These are phyloP conservation scores for Pristionchus maxplancki DNA, from an alignment of 2,888 invertebrate species.

Conservation along the genomic window DNA sequence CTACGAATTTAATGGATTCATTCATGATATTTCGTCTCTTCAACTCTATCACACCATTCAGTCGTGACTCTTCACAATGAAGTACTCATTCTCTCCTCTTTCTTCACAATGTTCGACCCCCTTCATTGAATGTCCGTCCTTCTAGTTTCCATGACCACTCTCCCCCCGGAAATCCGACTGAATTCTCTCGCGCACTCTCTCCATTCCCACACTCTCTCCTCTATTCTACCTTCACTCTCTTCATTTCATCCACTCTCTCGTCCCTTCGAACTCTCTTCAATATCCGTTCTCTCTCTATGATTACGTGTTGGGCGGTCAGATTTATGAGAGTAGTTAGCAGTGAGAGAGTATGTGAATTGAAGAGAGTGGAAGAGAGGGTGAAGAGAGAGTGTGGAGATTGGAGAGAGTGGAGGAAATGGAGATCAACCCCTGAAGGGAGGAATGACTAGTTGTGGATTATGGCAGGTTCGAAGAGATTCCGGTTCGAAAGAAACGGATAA, in stretches of 20 bases:
- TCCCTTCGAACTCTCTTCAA: neutral
- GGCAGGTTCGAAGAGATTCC: neutral
- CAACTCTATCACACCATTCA: neutral
- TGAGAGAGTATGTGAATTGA: neutral
- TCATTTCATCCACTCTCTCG: neutral
- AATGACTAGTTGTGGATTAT: constrained; percentile 31
- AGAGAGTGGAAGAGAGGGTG: neutral
- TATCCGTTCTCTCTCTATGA: constrained; percentile 4
- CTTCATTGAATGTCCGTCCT: neutral
- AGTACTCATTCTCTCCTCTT: neutral
- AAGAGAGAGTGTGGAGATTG: constrained; percentile 15
- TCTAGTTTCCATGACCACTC: constrained; percentile 30
- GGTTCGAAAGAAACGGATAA: neutral
- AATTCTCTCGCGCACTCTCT: neutral
- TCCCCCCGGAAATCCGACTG: neutral
- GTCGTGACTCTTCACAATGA: too few relatives aligned
- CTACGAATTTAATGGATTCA: neutral
- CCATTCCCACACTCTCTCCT: neutral
- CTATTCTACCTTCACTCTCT: neutral
- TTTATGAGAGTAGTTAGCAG: neutral
- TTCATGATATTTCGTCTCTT: neutral
- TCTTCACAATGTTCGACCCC: neutral
- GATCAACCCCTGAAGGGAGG: constrained; percentile 21
- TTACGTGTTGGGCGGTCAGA: constrained; percentile 32
- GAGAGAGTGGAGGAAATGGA: constrained; percentile 32